Evolutionary conservation across 2,888 invertebrate species (phyloP), one percentile per base, ranked within the genome.

Genomic region (Exephanes ischioxanthus): DNA sequence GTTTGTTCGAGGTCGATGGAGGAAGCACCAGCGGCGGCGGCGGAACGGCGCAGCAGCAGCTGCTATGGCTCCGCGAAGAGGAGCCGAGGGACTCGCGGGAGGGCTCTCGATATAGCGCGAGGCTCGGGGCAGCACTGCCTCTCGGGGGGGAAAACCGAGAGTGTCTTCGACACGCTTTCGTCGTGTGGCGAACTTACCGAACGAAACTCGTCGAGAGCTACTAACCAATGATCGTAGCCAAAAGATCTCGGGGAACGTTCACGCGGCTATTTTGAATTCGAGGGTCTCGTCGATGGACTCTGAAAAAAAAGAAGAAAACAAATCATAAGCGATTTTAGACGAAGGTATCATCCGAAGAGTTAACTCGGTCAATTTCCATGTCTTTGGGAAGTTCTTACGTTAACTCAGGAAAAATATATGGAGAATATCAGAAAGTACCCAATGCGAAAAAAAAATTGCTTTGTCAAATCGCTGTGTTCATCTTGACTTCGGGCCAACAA

Each of bases 41-140:
- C 26, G 45, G 41, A 68, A 51, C 77, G 72, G 79, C 81, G 76
- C 70, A 73, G 67, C 58, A 73, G 84, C 70, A 73, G 67, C 58
- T 73, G 84, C 83, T 85, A 26, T 22, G 77, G 81, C 80, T 83
- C 83, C 80, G 76, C 77, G 70, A 70, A 80, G 85, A 83, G 53
- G 80, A 85, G 80, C 80, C 83, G 75, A 61, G 80, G 71, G 77
- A 86, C 87, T 87, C 87, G 87, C 86, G 87, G 84, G 86, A 84
- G 86, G 83, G 85, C 75, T 85, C 87, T 87, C 85, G 87, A 87
- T 87, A 87, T 87, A 87, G 87, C 86, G 84, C 72, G 83, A 88
- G 87, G 75, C 87, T 86, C 88, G 86, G 80, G 88, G 86, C 87
- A 85, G 88, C 88, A 88, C 88, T 88, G 87, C 81, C 78, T 78